Base-by-base conservation (phyloP, 1,140 invertebrate genomes). In the Muscidifurax raptorellus region DNA sequence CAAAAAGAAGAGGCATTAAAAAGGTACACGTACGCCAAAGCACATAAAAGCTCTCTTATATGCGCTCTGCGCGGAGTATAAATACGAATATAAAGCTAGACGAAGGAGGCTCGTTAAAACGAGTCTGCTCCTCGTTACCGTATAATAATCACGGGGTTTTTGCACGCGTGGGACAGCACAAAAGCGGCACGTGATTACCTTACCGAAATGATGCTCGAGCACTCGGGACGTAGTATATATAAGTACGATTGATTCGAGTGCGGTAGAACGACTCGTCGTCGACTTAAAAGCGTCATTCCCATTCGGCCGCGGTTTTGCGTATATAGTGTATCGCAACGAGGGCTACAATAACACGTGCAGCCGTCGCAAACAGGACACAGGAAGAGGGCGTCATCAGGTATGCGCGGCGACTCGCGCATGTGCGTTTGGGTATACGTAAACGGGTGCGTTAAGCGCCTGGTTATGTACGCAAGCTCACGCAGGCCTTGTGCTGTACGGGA, bases 141-240 rank as follows among this genome's bases (percentile, higher is more conserved):
- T 18, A n/a, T 13, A 22, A 59, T 22, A 18, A 18, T 4, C 52
- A 18, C 15, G 25, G 72, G 2, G 28, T 32, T 27, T 22, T 28
- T 59, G 71, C 18, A 18, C 6, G n/a, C 80, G 80, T 59, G 28
- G 59, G 36, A 64, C 72, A 30, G 7, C 81, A 82, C 81, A 76
- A 83, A 78, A 69, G 82, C 27, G 10, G 77, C 77, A 79, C 83
- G 83, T 84, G 83, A 84, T 67, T 5, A 72, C 77, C 52, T 79
- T 84, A 84, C 83, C 83, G 83, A 84, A 84, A 84, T 77, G n/a
- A 59, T 4, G 52, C 81, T 47, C 25, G 5, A 32, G 22, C 0
- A 13, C 27, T 22, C 72, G 40, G 6, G 40, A 15, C 32, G 40
- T 6, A 10, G 0, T 40, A 10, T 2, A 32, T 40, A 40, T 40